These are phyloP conservation scores for Tenthredo scrophulariae DNA, from an alignment of 2,888 invertebrate species.

Conservation along the genomic window DNA sequence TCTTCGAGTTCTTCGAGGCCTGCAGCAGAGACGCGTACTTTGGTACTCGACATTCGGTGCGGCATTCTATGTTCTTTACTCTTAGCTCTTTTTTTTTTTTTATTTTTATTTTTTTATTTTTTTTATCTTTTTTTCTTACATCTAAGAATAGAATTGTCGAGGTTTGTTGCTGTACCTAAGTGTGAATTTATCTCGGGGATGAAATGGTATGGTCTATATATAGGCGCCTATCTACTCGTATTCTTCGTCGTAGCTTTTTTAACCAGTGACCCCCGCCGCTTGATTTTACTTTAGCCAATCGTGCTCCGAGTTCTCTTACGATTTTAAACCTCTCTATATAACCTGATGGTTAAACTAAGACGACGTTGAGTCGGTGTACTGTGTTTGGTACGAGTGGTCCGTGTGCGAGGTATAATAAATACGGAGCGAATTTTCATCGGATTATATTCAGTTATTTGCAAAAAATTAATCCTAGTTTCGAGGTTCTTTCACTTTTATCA, in stretches of 20 bases:
- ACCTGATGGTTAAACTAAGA: slow-evolving; percentile 63
- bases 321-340: slow-evolving; percentile 73
- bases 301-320: slow-evolving; percentile 68
- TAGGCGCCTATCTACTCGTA: neutral
- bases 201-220: neutral
- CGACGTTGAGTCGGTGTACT: slow-evolving; percentile 62
- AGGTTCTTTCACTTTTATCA: slow-evolving; percentile 1
- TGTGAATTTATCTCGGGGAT: slow-evolving; percentile 26
- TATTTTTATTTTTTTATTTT: neutral
- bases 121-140: neutral
- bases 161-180: slow-evolving; percentile 11
- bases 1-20: slow-evolving; percentile 1
- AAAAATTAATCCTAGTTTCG: neutral
- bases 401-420: slow-evolving; percentile 4
- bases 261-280: slow-evolving; percentile 19
- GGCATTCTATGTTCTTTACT: slow-evolving; percentile 10
- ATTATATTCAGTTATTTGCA: neutral
- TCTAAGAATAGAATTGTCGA: slow-evolving; percentile 39
- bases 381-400: slow-evolving; percentile 54
- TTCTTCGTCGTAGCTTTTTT: neutral
- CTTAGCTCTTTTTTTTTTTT: neutral
- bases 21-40: neutral
- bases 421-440: neutral
- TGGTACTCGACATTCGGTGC: neutral
- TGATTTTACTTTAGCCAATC: slow-evolving; percentile 33